Conservation (phyloP, 2,888 invertebrate species). For the Holacanthella duospinosa region DNA sequence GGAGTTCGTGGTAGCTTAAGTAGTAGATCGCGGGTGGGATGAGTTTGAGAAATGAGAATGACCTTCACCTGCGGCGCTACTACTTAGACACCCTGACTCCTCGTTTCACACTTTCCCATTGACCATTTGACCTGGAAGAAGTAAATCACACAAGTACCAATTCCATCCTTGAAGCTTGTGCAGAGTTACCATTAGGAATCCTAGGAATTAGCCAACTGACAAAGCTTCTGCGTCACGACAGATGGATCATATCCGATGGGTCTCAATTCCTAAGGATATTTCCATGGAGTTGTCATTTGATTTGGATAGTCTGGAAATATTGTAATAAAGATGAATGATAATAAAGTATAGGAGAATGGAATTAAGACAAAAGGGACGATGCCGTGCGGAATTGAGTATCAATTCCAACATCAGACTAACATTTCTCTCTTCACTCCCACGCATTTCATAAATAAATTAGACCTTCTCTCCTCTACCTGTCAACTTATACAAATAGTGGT, state of each 20-base stretch:
- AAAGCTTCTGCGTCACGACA: too few relatives aligned
- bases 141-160: too few relatives aligned
- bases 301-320: neutral
- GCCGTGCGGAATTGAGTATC: too few relatives aligned
- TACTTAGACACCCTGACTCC: conserved; percentile 44
- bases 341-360: neutral
- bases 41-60: conserved; percentile 34
- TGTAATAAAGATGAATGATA: too few relatives aligned
- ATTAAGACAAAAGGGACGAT: neutral
- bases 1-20: conserved; percentile 40
- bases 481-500: too few relatives aligned
- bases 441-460: conserved; percentile 3
- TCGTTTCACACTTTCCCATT: neutral
- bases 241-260: too few relatives aligned
- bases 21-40: conserved; percentile 44
- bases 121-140: neutral
- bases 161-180: too few relatives aligned
- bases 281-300: too few relatives aligned
- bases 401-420: too few relatives aligned
- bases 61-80: conserved; percentile 49
- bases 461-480: too few relatives aligned
- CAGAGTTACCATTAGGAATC: too few relatives aligned
- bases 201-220: too few relatives aligned
- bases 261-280: neutral
- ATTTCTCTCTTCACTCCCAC: neutral